phyloP scores from a whole-genome alignment of 2,113 vertebrate genomes.

The Dendropsophus ebraccatus region DNA sequence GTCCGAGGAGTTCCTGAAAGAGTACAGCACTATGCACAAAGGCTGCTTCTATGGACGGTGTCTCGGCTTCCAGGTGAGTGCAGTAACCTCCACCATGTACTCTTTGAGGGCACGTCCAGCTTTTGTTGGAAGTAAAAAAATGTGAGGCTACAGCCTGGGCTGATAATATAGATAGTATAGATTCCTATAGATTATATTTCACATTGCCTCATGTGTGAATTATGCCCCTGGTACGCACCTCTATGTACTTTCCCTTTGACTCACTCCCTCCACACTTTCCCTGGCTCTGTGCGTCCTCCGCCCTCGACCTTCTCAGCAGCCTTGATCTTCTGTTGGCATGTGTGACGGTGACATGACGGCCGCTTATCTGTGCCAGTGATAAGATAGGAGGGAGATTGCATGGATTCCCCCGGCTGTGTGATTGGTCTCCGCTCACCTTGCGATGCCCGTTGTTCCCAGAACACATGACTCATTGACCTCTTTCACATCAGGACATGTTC shows the following conservation, averaged over 20 bases:
- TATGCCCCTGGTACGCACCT: no score
- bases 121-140: no score
- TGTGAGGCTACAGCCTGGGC: no score
- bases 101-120: no score
- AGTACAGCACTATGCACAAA: conserved; percentile 88
- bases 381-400: background rate
- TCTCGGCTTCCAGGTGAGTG: conserved; percentile 89
- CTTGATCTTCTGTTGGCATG: conserved; percentile 23
- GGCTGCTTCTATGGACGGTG: conserved; percentile 93
- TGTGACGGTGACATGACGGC: conserved; percentile 24
- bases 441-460: no score
- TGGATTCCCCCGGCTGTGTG: background rate
- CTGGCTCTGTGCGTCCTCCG: background rate
- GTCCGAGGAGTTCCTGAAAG: conserved; percentile 79
- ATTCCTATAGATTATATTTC: no score
- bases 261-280: background rate
- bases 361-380: conserved; percentile 36
- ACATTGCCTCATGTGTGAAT: no score
- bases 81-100: background rate
- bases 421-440: background rate
- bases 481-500: background rate
- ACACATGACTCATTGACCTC: no score
- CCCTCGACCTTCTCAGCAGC: conserved; percentile 1
- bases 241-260: no score
- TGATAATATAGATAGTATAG: no score